Base-by-base conservation (phyloP, 2,888 invertebrate genomes). In the Perdita meconis region DNA sequence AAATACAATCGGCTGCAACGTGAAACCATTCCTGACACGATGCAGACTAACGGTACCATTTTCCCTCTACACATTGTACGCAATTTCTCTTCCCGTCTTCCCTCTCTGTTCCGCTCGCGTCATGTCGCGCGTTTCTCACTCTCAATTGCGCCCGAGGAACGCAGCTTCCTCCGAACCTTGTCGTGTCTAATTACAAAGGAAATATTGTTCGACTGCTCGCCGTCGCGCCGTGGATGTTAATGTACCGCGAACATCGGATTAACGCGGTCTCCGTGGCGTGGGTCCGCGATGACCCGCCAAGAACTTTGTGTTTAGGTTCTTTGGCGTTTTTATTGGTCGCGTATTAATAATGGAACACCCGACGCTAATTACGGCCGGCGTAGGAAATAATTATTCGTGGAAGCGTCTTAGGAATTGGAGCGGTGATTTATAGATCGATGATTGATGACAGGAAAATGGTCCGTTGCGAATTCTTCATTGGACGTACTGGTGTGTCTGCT, bases 111-210 rank as follows among this genome's bases (percentile, higher is more conserved):
- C 34, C 51, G 13, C 47, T 22, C 66, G 57, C 40, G 59, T 63
- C 68, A 22, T 76, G 77, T 76, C 77, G 12, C 47, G 50, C 77
- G 68, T 68, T 64, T 76, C 77, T 77, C 77, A 64, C 69, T 69
- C 64, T 50, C 44, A 61, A 75, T 76, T 44, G 30, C 44, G 61
- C 53, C 55, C 16, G 36, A 50, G 24, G 40, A 67, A 76, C 50
- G 68, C 38, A 16, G 47, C 40, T 59, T 24, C 59, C 66, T 55
- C 36, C 55, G 40, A 16, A 19, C 44, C 76, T 55, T 64, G 77
- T 77, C 59, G 30, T 3, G 63, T 63, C 59, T 69, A 77, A 77
- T 77, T 61, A 68, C 69, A 53, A 55, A 68, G 66, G 57, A 55
- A 60, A 63, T 77, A 69, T 69, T 75, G 71, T 70, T 69, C 40